Conservation (phyloP, 2,797 vertebrate genomes). For the Mus caroli region DNA sequence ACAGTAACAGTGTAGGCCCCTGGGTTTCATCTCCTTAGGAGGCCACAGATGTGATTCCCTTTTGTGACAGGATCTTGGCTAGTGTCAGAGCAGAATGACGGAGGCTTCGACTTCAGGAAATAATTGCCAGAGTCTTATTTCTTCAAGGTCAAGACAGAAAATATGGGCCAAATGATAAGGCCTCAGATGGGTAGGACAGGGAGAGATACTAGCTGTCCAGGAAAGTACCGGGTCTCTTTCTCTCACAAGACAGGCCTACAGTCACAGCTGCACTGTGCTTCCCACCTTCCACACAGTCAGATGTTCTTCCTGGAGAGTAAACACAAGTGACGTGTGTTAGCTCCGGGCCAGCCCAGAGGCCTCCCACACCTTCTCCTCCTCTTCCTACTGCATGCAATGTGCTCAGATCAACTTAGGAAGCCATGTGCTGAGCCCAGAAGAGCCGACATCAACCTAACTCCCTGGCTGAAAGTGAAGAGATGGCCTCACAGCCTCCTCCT, state of each 20-base stretch:
- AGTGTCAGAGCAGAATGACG: background rate
- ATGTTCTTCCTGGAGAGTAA: background rate
- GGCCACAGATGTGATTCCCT: constrained; percentile 5
- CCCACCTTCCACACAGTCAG: background rate
- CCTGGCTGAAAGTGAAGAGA: background rate
- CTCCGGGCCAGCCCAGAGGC: background rate
- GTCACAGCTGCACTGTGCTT: background rate
- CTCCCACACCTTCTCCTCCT: background rate
- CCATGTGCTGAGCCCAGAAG: background rate
- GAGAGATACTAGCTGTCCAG: background rate
- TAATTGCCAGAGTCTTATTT: constrained; percentile 38
- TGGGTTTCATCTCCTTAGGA: background rate
- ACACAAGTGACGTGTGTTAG: background rate
- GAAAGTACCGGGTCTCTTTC: background rate
- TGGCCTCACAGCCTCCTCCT: background rate
- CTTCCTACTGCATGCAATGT: background rate
- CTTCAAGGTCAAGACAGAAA: constrained; percentile 22
- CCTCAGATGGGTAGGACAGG: too few species aligned
- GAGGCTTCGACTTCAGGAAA: constrained; percentile 32
- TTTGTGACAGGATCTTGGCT: background rate
- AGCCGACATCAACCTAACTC: background rate
- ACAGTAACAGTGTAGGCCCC: background rate
- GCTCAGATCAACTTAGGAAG: background rate
- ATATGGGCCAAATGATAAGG: constrained; percentile 11
- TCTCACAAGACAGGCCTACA: background rate